Percentiles rank a stretch among this genome's conserved stretches.
Conservation (phyloP, 2,797 vertebrate species). For the Echeneis naucrates region DNA sequence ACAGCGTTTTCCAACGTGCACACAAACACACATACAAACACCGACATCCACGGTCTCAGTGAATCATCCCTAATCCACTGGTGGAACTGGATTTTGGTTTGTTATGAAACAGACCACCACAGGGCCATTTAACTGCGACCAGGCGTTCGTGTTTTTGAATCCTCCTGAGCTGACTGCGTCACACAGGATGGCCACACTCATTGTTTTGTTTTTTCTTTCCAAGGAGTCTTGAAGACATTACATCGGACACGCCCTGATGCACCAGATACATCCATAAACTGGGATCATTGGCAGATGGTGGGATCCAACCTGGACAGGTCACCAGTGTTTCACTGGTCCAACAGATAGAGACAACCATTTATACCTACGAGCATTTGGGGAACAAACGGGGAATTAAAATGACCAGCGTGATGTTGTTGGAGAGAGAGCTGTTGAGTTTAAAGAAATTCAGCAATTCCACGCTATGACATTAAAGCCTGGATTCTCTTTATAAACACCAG, state of each 20-base stretch:
- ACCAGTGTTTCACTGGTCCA: no score
- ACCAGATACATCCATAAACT: neutral
- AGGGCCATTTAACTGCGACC: neutral
- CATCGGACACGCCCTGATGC: neutral
- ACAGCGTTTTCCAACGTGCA: conserved; percentile 28
- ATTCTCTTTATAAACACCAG: conserved; percentile 22
- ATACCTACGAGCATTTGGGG: neutral
- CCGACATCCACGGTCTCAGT: conserved; percentile 11
- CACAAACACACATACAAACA: conserved; percentile 14
- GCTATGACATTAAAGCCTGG: neutral
- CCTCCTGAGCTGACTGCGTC: neutral
- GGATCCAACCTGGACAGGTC: no score
- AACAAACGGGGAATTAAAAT: conserved; percentile 1
- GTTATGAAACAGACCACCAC: neutral
- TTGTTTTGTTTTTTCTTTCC: conserved; percentile 8
- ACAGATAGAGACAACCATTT: no score
- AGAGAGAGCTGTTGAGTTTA: neutral
- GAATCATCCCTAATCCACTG: conserved; percentile 16
- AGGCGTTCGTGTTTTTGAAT: conserved; percentile 5
- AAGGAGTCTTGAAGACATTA: conserved; percentile 16
- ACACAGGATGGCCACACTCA: neutral
- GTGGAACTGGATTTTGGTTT: conserved; percentile 6
- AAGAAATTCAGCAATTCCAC: neutral
- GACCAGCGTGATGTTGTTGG: conserved; percentile 1
- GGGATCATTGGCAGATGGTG: no score